Evolutionary conservation across 1,140 invertebrate genomes (phyloP), one percentile per base, ranked within the genome.

Genomic region (Brachionus koreanus): DNA sequence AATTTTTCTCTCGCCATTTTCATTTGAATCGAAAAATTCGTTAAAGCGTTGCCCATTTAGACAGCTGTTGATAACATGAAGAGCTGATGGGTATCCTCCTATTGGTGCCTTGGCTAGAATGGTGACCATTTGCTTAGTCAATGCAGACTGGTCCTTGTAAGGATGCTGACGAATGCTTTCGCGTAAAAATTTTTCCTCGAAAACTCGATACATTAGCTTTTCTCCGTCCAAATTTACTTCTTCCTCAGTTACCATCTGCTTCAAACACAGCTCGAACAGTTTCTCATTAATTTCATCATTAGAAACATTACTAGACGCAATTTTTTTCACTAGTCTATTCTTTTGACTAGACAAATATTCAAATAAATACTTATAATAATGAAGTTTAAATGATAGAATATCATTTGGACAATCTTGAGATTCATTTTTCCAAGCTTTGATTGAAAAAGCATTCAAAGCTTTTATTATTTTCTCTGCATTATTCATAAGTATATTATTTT

Each of bases 21-120:
- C 57, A 33, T n/a, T 5, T 46, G 39, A 43, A 92, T 85, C 96
- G 93, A 0, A 93, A 93, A 88, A 91, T 86, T 94, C 93, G 46
- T 91, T 82, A 86, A 88, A 86, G 83, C 85, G 89, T 85, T 95
- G 94, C 7, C 96, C 96, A 87, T 97, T 97, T 19, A 98, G 92
- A 9, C 93, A 92, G 61, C 92, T 92, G 37, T 91, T 91, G n/a
- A 99, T 90, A 5, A 97, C 91, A 16, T 86, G 76, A 89, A 92
- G 85, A 91, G 89, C 83, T 91, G 93, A 79, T 88, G 91, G 75
- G 65, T 83, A 43, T 57, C 86, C 85, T 83, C 87, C 87, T 67
- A 88, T 85, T 91, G 92, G 85, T 88, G 91, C n/a, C 91, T 92
- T 84, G 92, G 90, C 83, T 90, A 94, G 61, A 91, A 91, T 83